Base-by-base conservation (phyloP, 2,888 invertebrate genomes). In the Acrocyrtus sp. region DNA sequence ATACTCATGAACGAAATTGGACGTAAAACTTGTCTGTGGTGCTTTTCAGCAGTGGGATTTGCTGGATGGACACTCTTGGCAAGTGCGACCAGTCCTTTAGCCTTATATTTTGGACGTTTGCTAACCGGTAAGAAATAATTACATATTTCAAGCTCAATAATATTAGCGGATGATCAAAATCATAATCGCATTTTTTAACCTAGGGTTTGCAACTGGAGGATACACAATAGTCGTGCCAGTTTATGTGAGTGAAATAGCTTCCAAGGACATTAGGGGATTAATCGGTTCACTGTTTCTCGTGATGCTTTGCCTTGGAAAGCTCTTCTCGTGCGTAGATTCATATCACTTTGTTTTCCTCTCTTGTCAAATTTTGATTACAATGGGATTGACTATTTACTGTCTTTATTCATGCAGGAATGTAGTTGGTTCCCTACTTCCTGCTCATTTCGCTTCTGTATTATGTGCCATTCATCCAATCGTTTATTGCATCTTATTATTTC, bases 221-320 rank as follows among this genome's bases (percentile, higher is more conserved):
- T 82, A 83, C 1, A 84, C 84, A 2, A 83, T 85, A 1, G 82
- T 83, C 17, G 83, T 82, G 10, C 85, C 86, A 0, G 82, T 86
- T 51, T 86, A 85, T 79, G 82, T 86, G 43, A 84, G 85, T 19
- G 86, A 86, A 80, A 84, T 85, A 17, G 82, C 85, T 1, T 83
- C 92, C 86, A 90, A 91, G 69, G 89, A 91, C 24, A 88, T 90
- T 19, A 87, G 96, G 75, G 95, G 95, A 0, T 89, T 92, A 0
- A 85, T 95, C 0, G 94, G 94, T 1, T 91, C 95, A 0, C 89
- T 93, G 72, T 89, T 95, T 81, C 92, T 93, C 81, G 86, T 90
- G 47, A 92, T 92, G 85, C 89, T 93, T 29, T 86, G 86, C 0
- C 56, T 88, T 2, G 94, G 94, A 3, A 88, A 91, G 81, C 83